Percentiles rank a stretch among this genome's conserved stretches.
Evolutionary conservation across 1,140 invertebrate species (phyloP).

Genomic region (Macrostomum lignano): DNA sequence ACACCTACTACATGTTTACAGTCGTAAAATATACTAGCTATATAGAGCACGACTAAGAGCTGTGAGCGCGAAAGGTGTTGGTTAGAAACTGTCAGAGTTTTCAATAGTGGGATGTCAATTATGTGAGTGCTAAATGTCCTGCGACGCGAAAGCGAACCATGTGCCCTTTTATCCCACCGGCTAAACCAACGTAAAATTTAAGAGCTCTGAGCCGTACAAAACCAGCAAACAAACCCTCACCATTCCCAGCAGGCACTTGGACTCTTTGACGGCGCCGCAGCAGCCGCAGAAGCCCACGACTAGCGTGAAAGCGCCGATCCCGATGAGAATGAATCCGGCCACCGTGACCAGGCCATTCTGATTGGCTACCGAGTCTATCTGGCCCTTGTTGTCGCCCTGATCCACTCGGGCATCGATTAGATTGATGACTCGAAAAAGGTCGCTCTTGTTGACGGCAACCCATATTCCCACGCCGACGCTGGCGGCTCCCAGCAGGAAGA

Average conservation of each 20-base stretch:
- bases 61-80: too few relatives aligned
- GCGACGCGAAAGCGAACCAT: too few relatives aligned
- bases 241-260: slow-evolving; percentile 47
- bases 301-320: slow-evolving; percentile 45
- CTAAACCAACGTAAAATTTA: too few relatives aligned
- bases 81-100: too few relatives aligned
- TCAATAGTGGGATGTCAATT: too few relatives aligned
- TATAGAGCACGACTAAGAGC: too few relatives aligned
- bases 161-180: too few relatives aligned
- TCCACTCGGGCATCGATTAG: slow-evolving; percentile 31
- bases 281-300: slow-evolving; percentile 61
- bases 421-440: slow-evolving; percentile 36
- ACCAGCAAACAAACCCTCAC: slow-evolving; percentile 31
- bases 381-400: slow-evolving; percentile 8
- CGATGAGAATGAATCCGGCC: slow-evolving; percentile 37
- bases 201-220: too few relatives aligned
- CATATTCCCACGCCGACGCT: slow-evolving; percentile 45
- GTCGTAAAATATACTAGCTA: too few relatives aligned
- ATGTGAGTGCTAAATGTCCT: too few relatives aligned
- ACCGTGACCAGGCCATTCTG: slow-evolving; percentile 9
- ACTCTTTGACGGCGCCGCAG: slow-evolving; percentile 54
- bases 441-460: slow-evolving; percentile 40
- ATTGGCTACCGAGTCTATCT: slow-evolving; percentile 10
- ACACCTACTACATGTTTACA: too few relatives aligned
- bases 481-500: slow-evolving; percentile 40